Conservation (phyloP, 2,888 invertebrate species). For the Heliconius ethilla region DNA sequence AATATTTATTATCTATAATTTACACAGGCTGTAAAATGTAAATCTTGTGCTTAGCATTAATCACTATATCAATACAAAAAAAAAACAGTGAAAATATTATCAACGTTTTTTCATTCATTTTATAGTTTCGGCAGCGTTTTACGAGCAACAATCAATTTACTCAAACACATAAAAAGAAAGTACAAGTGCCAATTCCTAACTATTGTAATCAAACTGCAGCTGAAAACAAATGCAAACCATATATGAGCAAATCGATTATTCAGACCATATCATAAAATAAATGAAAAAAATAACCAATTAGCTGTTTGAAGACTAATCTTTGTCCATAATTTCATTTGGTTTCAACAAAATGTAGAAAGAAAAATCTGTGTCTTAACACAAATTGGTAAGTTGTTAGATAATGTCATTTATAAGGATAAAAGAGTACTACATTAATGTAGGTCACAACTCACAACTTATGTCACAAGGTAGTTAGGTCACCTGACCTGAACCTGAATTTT, state of each 20-base stretch:
- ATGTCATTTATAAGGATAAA: not conserved
- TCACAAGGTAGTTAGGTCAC: not conserved
- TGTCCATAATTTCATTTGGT: not conserved
- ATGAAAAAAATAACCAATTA: not conserved
- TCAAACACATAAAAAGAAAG: slow-evolving; percentile 42
- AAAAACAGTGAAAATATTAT: slow-evolving; percentile 1
- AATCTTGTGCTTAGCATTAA: not conserved
- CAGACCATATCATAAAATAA: not conserved
- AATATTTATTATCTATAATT: not conserved
- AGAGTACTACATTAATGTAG: not conserved
- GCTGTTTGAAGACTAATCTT: not conserved
- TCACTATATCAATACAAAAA: not conserved
- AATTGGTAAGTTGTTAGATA: not conserved
- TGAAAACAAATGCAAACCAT: slow-evolving; percentile 1
- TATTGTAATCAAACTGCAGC: slow-evolving; percentile 33
- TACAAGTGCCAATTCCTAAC: slow-evolving; percentile 41
- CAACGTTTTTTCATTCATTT: slow-evolving; percentile 32
- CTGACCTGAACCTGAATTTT: not conserved
- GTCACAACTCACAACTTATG: not conserved
- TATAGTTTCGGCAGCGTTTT: slow-evolving; percentile 47
- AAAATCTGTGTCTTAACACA: not conserved
- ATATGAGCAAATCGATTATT: not conserved
- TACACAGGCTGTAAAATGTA: not conserved
- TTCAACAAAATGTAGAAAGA: not conserved
- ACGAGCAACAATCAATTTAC: slow-evolving; percentile 60